Percentiles rank a stretch among this genome's conserved stretches.
Evolutionary conservation across 2,113 vertebrate genomes (phyloP).

Genomic region (Athene noctua): DNA sequence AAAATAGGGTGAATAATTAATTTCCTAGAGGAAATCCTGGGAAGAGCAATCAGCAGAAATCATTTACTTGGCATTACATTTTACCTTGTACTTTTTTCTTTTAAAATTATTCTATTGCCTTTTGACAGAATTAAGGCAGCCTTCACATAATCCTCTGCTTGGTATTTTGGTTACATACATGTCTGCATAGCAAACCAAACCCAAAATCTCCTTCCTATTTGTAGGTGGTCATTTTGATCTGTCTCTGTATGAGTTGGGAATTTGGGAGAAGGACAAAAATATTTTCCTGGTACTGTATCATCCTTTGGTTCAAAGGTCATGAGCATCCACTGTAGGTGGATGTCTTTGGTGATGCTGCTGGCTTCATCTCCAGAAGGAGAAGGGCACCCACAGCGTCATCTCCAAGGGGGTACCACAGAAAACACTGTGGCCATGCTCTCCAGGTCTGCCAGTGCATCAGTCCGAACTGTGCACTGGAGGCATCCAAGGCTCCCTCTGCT

Average conservation of each 20-base stretch:
- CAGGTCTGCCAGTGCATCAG: rapidly evolving
- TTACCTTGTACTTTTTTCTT: not conserved
- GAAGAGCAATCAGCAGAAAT: not conserved
- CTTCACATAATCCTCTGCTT: not conserved
- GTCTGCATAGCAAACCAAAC: not conserved
- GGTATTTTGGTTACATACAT: not conserved
- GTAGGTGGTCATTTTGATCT: not conserved
- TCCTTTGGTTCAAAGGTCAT: not conserved
- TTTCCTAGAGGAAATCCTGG: not conserved
- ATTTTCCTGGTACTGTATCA: rapidly evolving
- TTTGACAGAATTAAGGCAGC: not conserved
- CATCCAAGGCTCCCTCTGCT: not conserved
- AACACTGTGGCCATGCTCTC: not conserved
- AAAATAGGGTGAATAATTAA: not conserved
- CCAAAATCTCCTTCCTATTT: not conserved
- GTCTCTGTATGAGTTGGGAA: not conserved
- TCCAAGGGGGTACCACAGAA: not conserved
- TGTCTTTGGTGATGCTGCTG: not conserved
- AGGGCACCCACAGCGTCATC: not conserved
- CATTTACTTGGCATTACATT: not conserved
- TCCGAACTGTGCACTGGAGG: rapidly evolving
- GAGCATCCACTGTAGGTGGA: no score
- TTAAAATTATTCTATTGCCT: not conserved
- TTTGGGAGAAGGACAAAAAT: not conserved
- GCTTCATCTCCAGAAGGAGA: not conserved